Base-by-base conservation (phyloP, 2,888 invertebrate species). In the Rhagonycha lutea region DNA sequence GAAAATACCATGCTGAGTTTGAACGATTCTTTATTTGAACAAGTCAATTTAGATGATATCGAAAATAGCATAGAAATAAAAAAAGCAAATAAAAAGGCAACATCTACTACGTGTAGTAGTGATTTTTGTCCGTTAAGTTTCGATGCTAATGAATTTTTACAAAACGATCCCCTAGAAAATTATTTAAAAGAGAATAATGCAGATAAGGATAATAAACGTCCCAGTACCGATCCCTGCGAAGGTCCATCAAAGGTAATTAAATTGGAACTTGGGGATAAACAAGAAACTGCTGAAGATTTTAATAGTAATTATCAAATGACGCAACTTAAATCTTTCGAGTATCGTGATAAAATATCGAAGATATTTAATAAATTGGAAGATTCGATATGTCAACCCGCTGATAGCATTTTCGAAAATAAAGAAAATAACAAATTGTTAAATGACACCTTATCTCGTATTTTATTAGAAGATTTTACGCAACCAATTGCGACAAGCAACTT, bases 341-440 rank as follows among this genome's bases (percentile, higher is more conserved):
- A n/a, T 8, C 23, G 63, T 9, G 67, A 67, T 82, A 28, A 81
- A 84, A 61, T 81, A 84, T 28, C 82, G 86, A 72, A 82, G 78
- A 65, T 84, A 80, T 47, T 47, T 47, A 76, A 86, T 84, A 76
- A 80, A 73, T 61, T 74, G 62, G 69, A 14, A 68, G 32, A 8
- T 65, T 74, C 14, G 67, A 70, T 61, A 61, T 28, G 28, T 77
- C n/a, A 79, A 76, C 26, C 76, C 81, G 5, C 23, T 65, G 12
- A 14, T n/a, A 7, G 47, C n/a, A n/a, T 47, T 47, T n/a, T n/a
- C n/a, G 5, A 79, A 85, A 78, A 74, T 79, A 23, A 85, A 84
- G 79, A 83, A 83, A 76, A 65, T 11, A 73, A 18, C n/a, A 74
- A 75, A 8, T 80, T 79, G 82, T 26, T 29, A 14, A 80, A 82